Base-by-base conservation (phyloP, 2,113 vertebrate genomes). In the Acrocephalus kingi region DNA sequence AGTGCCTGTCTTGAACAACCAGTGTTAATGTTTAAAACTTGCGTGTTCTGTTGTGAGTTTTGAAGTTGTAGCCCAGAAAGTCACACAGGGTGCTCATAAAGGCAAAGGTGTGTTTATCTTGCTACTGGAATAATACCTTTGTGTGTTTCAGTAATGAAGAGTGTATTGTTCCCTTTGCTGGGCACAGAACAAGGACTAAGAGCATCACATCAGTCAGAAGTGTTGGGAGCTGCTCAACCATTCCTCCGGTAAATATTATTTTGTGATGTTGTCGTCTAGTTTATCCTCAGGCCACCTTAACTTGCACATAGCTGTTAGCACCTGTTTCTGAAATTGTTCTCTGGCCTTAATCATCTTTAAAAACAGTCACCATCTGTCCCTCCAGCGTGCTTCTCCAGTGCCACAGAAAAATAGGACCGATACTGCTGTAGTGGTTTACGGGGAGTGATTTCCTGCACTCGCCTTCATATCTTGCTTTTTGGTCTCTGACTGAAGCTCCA, bases 161-260 rank as follows among this genome's bases (percentile, higher is more conserved):
- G 27, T 97, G 91, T 86, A 76, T 98, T 15, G 59, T 95, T 61
- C 97, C 97, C 62, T n/a, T 95, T 56, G 89, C 96, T 84, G 98
- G 96, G 23, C 97, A 97, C 82, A 98, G 98, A 90, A 97, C 92
- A 93, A 98, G 99, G 95, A 98, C 98, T 33, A 97, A 97, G 94
- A 99, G 99, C 79, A 83, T 98, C 63, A 97, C 95, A 10, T 99
- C 99, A 23, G 45, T 86, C 33, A 95, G 96, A 93, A 99, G 98
- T 81, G 14, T 94, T 59, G 97, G 98, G n/a, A 99, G 98, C 97
- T 99, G 98, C 93, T 99, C 99, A 56, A 99, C 99, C 51, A 99
- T 99, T 97, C 98, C 99, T 78, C 97, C 96, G 28, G 99, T 99
- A 98, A 98, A 97, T 98, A 58, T 12, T 73, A 9, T 11, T 80